Percentiles rank a stretch among this genome's conserved stretches.
Evolutionary conservation across 2,797 vertebrate genomes (phyloP).

Genomic region (Simalia tracyae): DNA sequence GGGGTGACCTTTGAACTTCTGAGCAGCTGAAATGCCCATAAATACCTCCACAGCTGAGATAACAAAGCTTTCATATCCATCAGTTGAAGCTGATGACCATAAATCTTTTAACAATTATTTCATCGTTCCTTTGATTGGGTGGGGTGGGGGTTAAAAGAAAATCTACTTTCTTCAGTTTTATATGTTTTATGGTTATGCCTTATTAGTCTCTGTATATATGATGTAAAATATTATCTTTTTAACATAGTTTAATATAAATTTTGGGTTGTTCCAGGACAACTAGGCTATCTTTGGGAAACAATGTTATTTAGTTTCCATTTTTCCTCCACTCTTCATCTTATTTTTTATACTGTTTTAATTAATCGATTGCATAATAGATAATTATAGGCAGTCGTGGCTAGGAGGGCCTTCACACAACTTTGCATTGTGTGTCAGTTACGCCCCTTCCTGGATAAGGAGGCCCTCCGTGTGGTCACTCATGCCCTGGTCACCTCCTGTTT

Average conservation of each 20-base stretch:
- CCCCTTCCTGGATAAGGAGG: background rate
- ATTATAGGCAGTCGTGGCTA: background rate
- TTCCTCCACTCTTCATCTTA: background rate
- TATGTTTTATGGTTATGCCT: background rate
- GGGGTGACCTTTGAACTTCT: background rate
- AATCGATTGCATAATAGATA: background rate
- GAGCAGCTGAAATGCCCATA: background rate
- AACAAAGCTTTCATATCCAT: background rate
- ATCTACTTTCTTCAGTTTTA: background rate
- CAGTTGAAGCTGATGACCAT: background rate
- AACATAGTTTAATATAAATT: too few species aligned
- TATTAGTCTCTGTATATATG: background rate
- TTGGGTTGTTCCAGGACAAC: too few species aligned
- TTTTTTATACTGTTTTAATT: background rate
- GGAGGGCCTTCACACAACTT: background rate
- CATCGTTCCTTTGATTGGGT: background rate
- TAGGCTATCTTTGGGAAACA: background rate
- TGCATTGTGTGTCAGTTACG: background rate
- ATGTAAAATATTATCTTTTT: too few species aligned
- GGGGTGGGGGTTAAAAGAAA: background rate
- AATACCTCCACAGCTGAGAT: background rate
- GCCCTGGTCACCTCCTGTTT: background rate
- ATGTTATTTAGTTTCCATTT: background rate
- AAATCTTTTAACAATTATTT: background rate
- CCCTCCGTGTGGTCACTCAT: background rate